Percentiles rank a stretch among this genome's conserved stretches.
Conservation (phyloP, 1,140 invertebrate genomes). For the Diploscapter pachys region DNA sequence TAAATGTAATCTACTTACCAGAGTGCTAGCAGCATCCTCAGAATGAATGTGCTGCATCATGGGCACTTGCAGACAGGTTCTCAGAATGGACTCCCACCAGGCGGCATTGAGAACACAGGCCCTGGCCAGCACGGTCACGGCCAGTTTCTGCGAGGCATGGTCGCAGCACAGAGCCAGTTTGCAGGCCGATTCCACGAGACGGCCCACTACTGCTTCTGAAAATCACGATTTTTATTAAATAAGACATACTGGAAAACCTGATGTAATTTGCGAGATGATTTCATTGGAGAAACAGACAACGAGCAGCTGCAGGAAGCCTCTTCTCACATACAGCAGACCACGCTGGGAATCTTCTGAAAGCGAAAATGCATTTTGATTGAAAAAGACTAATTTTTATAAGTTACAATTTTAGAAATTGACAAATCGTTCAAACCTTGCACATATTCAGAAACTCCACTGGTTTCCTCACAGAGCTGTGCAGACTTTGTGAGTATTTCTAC, state of each 20-base stretch:
- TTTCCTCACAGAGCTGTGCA: conserved; percentile 5
- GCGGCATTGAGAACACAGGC: background rate
- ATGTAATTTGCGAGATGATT: conserved; percentile 9
- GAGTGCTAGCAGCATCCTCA: conserved; percentile 24
- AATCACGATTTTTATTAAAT: background rate
- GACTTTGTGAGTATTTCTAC: conserved; percentile 17
- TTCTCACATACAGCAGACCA: conserved; percentile 23
- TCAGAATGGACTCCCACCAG: conserved; percentile 16
- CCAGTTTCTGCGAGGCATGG: conserved; percentile 25
- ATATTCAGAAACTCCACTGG: too few relatives aligned
- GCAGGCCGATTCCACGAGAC: conserved; percentile 21
- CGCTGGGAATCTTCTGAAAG: conserved; percentile 23
- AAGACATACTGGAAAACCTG: background rate
- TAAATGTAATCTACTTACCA: background rate
- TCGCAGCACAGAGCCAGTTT: conserved; percentile 18
- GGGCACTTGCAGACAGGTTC: conserved; percentile 18
- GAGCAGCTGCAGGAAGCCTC: conserved; percentile 21
- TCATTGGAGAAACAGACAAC: conserved; percentile 5
- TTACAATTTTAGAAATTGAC: too few relatives aligned
- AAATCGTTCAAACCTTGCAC: too few relatives aligned
- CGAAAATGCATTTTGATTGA: background rate
- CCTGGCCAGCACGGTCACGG: conserved; percentile 15
- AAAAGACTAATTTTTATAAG: too few relatives aligned
- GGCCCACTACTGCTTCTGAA: background rate
- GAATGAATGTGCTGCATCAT: conserved; percentile 21